Percentiles rank a stretch among this genome's conserved stretches.
phyloP scores from a whole-genome alignment of 1,140 invertebrate species.

The Cherax destructor region DNA sequence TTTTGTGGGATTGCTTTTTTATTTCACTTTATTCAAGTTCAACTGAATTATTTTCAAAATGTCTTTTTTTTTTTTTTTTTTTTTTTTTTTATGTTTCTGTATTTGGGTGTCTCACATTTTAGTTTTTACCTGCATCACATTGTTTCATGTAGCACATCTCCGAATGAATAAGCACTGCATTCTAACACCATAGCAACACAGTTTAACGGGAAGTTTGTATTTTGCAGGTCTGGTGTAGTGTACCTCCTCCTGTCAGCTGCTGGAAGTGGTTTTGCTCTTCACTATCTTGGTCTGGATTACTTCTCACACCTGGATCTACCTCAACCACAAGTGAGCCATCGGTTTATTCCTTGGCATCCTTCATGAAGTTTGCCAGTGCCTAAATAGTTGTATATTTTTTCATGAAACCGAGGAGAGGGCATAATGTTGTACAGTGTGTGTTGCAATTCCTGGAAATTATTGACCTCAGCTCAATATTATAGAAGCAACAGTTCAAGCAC shows the following conservation, averaged over 20 bases:
- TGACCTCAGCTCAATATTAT: too few species aligned
- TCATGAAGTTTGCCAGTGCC: neutral
- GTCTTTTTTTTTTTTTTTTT: too few species aligned
- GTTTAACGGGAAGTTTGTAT: slow-evolving; percentile 26
- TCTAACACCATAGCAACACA: neutral
- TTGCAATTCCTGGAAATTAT: neutral
- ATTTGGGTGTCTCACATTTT: too few species aligned
- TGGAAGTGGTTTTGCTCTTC: slow-evolving; percentile 88
- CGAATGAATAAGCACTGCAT: neutral
- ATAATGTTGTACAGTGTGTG: neutral
- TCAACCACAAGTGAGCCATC: slow-evolving; percentile 84
- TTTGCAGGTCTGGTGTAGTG: slow-evolving; percentile 82
- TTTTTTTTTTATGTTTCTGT: too few species aligned
- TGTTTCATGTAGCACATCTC: too few species aligned
- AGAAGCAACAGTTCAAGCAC: too few species aligned
- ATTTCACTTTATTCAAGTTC: too few species aligned
- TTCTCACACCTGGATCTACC: slow-evolving; percentile 97
- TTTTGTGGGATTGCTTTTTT: too few species aligned
- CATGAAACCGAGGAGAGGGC: neutral
- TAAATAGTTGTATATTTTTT: neutral
- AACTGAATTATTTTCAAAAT: too few species aligned
- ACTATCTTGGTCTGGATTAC: slow-evolving; percentile 94
- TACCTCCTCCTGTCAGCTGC: slow-evolving; percentile 90
- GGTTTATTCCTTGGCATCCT: neutral
- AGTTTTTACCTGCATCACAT: too few species aligned